Conservation (phyloP, 2,113 vertebrate species). For the Chlamydotis undulata region DNA sequence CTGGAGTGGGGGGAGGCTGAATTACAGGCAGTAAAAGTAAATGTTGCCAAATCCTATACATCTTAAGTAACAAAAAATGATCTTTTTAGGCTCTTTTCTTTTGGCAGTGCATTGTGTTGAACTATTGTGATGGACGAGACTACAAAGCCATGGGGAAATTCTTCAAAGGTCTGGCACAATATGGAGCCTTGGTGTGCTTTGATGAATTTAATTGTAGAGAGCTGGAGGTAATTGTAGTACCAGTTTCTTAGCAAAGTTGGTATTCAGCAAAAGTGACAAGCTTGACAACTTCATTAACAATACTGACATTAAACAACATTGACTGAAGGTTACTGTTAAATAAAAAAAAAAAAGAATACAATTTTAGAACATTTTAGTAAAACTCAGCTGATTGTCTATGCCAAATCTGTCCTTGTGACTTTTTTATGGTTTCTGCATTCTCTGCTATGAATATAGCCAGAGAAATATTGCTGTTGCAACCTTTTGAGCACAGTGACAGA, state of each 20-base stretch:
- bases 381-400: background rate
- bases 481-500: background rate
- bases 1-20: background rate
- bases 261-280: constrained; percentile 73
- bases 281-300: constrained; percentile 79
- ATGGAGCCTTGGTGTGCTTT: constrained; percentile 72
- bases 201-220: constrained; percentile 78
- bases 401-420: constrained; percentile 41
- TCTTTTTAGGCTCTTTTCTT: constrained; percentile 42
- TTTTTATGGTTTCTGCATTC: background rate
- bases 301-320: constrained; percentile 71
- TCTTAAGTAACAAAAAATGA: background rate
- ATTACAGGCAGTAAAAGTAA: background rate
- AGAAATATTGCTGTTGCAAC: constrained; percentile 32
- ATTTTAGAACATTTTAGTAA: constrained; percentile 71
- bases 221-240: constrained; percentile 76
- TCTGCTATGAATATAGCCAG: constrained; percentile 1
- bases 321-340: constrained; percentile 68
- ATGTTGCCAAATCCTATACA: constrained; percentile 2
- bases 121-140: constrained; percentile 52
- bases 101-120: constrained; percentile 34
- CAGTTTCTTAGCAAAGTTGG: constrained; percentile 73
- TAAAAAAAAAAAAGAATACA: background rate
- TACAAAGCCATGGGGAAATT: constrained; percentile 75
- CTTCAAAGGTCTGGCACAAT: constrained; percentile 72